Base-by-base conservation (phyloP, 1,140 invertebrate species). In the Diplogasteroides magnus region DNA sequence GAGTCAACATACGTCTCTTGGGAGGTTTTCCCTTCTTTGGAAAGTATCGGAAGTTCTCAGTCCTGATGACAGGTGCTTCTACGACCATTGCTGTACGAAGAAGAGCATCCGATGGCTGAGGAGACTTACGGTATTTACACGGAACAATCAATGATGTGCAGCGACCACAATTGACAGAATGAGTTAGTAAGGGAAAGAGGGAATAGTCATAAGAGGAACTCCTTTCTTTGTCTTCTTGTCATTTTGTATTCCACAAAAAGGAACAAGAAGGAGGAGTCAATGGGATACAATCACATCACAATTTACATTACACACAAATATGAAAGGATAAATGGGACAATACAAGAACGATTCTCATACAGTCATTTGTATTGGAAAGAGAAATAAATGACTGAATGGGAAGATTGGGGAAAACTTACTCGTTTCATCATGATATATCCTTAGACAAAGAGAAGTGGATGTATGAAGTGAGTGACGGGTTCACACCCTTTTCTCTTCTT, bases 41-140 rank as follows among this genome's bases (percentile, higher is more conserved):
- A 64, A 72, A 72, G 65, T 67, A 67, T 61, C 70, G 31, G 65
- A 72, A 67, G 59, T 72, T 72, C 56, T 72, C 70, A 25, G 70
- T 67, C 58, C 70, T 71, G 31, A 72, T 72, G 62, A 58, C 61
- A 28, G 70, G 70, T 26, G 70, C 70, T 19, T 72, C 70, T 37
- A 72, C 64, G 26, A 68, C 65, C 70, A 72, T 72, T 60, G 57
- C 70, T 25, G 58, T 59, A 31, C 64, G 68, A 31, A 59, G 64
- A 67, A 48, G 19, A 6, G 37, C 37, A 48, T 48, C 37, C 37
- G 37, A 48, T 11, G 37, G 19, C 37, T 48, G 37, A 48, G 37
- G 19, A 48, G 37, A 48, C 6, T 48, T 6, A 48, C 6, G 37
- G 37, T 11, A 48, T 48, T n/a, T n/a, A n/a, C n/a, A n/a, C n/a